Base-by-base conservation (phyloP, 35 echinoderm and acorn worm species). In the Chiridota heheva region DNA sequence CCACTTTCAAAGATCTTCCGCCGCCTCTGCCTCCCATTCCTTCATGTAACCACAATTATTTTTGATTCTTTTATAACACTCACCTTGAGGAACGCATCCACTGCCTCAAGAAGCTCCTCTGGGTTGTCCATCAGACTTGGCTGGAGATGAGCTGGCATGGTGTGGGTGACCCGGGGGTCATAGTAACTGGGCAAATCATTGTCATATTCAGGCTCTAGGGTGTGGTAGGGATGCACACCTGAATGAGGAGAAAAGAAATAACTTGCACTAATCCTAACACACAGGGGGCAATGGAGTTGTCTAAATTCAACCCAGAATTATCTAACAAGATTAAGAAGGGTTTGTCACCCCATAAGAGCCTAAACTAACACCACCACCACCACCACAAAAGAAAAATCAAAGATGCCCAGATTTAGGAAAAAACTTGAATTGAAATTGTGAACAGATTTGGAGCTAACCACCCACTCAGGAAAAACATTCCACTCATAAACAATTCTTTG, bases 171-270 rank as follows among this genome's bases (percentile, higher is more conserved):
- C 6, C 37, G 75, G 75, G 22, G 51, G 20, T 78, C 75, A 42
- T 78, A 78, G 33, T 78, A 78, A 62, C 51, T 36, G 2, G 75
- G 75, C 62, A 57, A 57, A n/a, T n/a, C n/a, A n/a, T n/a, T n/a
- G 53, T 58, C 75, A 12, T 78, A 78, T 17, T 78, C 55, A 20
- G 75, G 75, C 53, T 78, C 75, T 36, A 78, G 33, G 7, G 75
- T 78, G 51, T 78, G 75, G 62, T 78, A 78, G 20, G 75, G 75
- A 42, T 78, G 75, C 17, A 78, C 47, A 20, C 75, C 75, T 78
- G 55, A 13, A 62, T 35, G 18, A 37, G 36, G 26, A 38, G 41
- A 69, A 69, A 12, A 5, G 5, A 22, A 69, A 31, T 22, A 22
- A 55, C 15, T 25, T 17, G 49, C 15, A 17, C 49, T n/a, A n/a